Percentiles rank a stretch among this genome's conserved stretches.
Conservation (phyloP, 1,140 invertebrate species). For the Ostrea edulis region DNA sequence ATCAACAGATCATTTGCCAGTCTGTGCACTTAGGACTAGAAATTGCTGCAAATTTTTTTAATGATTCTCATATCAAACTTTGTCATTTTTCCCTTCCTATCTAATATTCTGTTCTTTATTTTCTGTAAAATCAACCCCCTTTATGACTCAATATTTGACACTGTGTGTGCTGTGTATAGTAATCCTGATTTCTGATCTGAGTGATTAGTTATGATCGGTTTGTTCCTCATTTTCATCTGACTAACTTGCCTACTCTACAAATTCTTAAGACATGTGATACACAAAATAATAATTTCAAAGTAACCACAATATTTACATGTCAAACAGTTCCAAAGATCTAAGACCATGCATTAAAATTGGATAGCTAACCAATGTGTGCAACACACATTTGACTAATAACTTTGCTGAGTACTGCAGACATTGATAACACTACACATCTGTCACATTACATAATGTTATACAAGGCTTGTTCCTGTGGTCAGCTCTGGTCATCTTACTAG, state of each 20-base stretch:
- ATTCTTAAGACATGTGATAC: not conserved
- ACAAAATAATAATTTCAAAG: not conserved
- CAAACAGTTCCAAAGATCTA: slow-evolving; percentile 28
- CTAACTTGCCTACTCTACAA: not conserved
- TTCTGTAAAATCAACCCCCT: not conserved
- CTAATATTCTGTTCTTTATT: not conserved
- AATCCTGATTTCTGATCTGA: slow-evolving; percentile 3
- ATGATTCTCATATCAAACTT: too few relatives aligned
- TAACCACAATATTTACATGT: not conserved
- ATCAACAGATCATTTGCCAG: not conserved
- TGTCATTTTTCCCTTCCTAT: too few relatives aligned
- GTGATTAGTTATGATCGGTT: not conserved
- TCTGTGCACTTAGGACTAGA: not conserved
- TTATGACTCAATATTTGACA: not conserved
- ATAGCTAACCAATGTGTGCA: not conserved
- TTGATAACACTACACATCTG: slow-evolving; percentile 24
- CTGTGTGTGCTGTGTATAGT: not conserved
- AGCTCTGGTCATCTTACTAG: not conserved
- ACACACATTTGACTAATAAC: slow-evolving; percentile 5
- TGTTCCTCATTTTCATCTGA: not conserved
- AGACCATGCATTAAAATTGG: slow-evolving; percentile 11
- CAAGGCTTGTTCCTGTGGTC: not conserved
- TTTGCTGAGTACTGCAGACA: slow-evolving; percentile 3
- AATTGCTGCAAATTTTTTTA: not conserved
- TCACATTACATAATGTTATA: not conserved